These are phyloP conservation scores for Hanleya hanleyi DNA, from an alignment of 2,888 invertebrate genomes.

Conservation along the genomic window DNA sequence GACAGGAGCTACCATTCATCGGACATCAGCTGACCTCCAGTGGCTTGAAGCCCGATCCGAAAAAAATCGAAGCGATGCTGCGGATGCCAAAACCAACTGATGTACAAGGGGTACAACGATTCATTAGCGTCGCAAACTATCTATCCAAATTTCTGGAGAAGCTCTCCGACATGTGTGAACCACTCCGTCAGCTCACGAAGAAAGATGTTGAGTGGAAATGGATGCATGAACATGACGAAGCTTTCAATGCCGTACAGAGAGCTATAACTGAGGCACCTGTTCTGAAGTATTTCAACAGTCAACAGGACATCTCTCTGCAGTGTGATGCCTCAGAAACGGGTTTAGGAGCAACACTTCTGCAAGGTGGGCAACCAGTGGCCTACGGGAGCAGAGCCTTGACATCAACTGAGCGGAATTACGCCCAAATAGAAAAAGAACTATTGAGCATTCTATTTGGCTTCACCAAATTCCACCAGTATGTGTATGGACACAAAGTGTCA, in stretches of 20 bases:
- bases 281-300: too few relatives aligned
- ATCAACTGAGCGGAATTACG: conserved; percentile 16
- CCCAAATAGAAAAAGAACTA: conserved; percentile 26
- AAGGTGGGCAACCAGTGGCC: conserved; percentile 19
- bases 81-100: neutral
- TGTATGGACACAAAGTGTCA: conserved; percentile 6
- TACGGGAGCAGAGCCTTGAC: conserved; percentile 17
- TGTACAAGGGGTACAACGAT: conserved; percentile 2
- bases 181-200: neutral
- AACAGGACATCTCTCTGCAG: neutral
- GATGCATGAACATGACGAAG: neutral
- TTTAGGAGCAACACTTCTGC: conserved; percentile 12
- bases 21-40: neutral
- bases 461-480: conserved; percentile 19
- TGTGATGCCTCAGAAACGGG: conserved; percentile 15
- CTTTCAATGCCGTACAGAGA: neutral
- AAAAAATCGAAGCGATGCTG: conserved; percentile 10
- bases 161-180: conserved; percentile 1
- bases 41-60: conserved; percentile 1
- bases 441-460: too few relatives aligned
- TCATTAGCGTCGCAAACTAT: conserved; percentile 16
- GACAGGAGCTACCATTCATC: neutral
- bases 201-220: conserved; percentile 5
- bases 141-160: conserved; percentile 14
- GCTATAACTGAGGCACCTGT: neutral